Evolutionary conservation across 2,113 vertebrate genomes (phyloP), one percentile per base, ranked within the genome.

Genomic region (Indicator maculatus): DNA sequence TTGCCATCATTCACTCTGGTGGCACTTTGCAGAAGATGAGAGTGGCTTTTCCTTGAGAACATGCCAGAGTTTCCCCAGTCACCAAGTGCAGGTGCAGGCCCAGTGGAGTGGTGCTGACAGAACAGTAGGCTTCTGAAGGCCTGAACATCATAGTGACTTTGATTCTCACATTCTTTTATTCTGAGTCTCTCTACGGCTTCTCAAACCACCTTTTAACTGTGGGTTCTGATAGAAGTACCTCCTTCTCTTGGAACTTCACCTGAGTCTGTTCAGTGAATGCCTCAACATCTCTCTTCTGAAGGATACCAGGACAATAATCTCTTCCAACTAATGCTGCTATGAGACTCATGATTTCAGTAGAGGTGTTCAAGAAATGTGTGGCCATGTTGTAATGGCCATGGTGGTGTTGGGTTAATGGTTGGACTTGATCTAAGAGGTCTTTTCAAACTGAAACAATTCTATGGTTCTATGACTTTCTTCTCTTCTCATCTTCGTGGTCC

Each of bases 131-230:
- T 55, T 87, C 5, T 33, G 63, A 55, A 70, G 56, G 55, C 55
- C 50, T 73, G 52, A 85, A 23, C 45, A 23, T 89, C 27, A 11
- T 80, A 36, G 3, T 55, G 18, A 12, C 16, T 85, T 83, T 89
- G 30, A 44, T 88, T n/a, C n/a, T 76, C 16, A 5, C 50, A 24
- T 26, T 26, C 7, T 1, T 89, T 71, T 78, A 17, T 82, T 87
- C 39, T 87, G 31, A 61, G 16, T 50, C 90, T 89, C 58, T 2
- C 2, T 71, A 5, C 71, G 69, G 11, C 33, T 81, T 81, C 61
- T 59, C 70, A n/a, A 95, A 39, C 45, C 0, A 0, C 0, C 0
- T 47, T 93, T 83, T 52, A 74, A 41, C 58, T 64, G 1, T 60
- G 33, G 33, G 26, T n/a, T 31, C 27, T 45, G 23, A 66, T 33